Evolutionary conservation across 1,140 invertebrate genomes (phyloP).

Genomic region (Cyclargus thomasi): DNA sequence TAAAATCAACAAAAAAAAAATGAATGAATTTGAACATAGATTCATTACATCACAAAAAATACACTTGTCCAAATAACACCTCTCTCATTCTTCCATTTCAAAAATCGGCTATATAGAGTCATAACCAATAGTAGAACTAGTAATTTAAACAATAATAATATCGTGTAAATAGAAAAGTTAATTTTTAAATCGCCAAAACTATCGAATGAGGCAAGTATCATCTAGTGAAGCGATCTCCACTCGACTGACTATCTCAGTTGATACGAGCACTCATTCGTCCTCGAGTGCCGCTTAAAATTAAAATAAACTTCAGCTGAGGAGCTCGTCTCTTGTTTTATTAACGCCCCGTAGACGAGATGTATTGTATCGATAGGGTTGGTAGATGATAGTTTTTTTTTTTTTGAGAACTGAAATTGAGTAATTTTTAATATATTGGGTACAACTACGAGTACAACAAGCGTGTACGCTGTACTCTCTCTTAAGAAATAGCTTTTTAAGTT

Average conservation of each 20-base stretch:
- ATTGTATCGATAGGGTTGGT: background rate
- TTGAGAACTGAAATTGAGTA: background rate
- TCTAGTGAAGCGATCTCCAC: background rate
- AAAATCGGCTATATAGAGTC: no score
- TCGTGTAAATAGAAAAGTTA: background rate
- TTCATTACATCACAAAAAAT: no score
- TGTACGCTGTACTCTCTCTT: no score
- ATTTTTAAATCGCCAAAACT: background rate
- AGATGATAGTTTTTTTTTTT: background rate
- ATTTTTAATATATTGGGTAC: no score
- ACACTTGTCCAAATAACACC: no score
- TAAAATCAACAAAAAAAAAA: no score
- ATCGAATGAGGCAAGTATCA: background rate
- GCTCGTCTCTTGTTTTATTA: slow-evolving; percentile 1
- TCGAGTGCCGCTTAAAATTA: slow-evolving; percentile 10
- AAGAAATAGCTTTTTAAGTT: no score
- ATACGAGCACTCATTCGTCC: slow-evolving; percentile 2
- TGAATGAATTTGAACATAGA: no score
- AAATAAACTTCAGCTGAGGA: slow-evolving; percentile 11
- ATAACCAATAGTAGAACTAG: no score
- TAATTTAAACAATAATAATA: background rate
- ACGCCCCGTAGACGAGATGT: background rate
- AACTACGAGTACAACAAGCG: no score
- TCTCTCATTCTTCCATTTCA: no score
- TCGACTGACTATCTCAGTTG: background rate